Evolutionary conservation across 2,113 vertebrate genomes (phyloP), one percentile per base, ranked within the genome.

Genomic region (Recurvirostra avosetta): DNA sequence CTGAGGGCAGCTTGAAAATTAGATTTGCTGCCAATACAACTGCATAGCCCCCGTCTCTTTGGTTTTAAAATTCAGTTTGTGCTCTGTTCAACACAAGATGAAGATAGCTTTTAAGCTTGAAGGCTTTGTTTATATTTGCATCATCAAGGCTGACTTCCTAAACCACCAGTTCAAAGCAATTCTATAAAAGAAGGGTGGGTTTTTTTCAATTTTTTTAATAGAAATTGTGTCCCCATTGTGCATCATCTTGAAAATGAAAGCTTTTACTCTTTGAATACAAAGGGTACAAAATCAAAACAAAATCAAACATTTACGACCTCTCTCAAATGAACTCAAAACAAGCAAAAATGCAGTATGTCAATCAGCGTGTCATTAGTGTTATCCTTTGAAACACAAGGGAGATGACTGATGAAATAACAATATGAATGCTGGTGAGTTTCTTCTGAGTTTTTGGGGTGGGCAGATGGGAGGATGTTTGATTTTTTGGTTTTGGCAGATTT

Each of bases 41-140:
- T 23, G 20, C 27, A 65, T 6, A 73, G 5, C 14, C 58, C 14
- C 14, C 25, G 55, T 79, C 29, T 61, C 38, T 91, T 94, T 74
- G 53, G 34, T 76, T 96, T 86, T 90, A 90, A 91, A 95, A 96
- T 91, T 79, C 58, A 62, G 63, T 90, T 90, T 92, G 52, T 92
- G 49, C 23, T 82, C 86, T 88, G 18, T 73, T 66, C 77, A 83
- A 41, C 32, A 36, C 8, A 52, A 92, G 68, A 81, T 74, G 82
- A 79, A 96, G 61, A 58, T 6, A 86, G 15, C 47, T 93, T 93
- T 96, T 94, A 84, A 91, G 32, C 26, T 86, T 5, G 3, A 88
- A 77, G 56, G 6, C 29, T 95, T 89, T 88, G 41, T 93, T 96
- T 93, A 62, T 85, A 78, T 85, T 94, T 96, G 32, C 55, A 78